Conservation (phyloP, 2,797 vertebrate genomes). For the Xenentodon cancila region DNA sequence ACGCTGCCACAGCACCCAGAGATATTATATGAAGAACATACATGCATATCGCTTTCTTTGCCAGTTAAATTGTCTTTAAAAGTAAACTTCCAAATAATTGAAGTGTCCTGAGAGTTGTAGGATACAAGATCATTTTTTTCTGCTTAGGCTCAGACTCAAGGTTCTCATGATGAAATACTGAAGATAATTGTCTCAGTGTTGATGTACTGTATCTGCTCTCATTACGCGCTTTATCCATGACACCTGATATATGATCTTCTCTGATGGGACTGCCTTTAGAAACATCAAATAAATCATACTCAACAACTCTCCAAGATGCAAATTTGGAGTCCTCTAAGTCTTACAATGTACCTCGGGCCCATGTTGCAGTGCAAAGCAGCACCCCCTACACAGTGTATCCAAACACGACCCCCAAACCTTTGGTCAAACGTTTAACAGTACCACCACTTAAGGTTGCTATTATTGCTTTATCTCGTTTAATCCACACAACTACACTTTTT, state of each 20-base stretch:
- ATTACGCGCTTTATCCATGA: conserved; percentile 46
- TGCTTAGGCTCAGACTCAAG: conserved; percentile 19
- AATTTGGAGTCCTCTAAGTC: conserved; percentile 23
- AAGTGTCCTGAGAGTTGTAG: conserved; percentile 13
- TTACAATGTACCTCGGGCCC: conserved; percentile 4
- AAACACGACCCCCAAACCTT: too few species aligned
- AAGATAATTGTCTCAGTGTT: conserved; percentile 17
- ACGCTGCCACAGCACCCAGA: too few species aligned
- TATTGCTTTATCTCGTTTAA: too few species aligned
- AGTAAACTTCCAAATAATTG: conserved; percentile 9
- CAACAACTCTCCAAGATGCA: conserved; percentile 34
- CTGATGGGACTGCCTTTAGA: conserved; percentile 24
- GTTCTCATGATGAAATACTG: conserved; percentile 30
- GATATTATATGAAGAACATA: too few species aligned
- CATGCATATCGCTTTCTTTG: background rate
- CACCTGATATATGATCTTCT: conserved; percentile 45
- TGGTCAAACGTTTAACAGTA: too few species aligned
- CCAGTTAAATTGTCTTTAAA: background rate
- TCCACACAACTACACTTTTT: background rate
- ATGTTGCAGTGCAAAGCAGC: background rate
- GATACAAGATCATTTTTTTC: conserved; percentile 12
- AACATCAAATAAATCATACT: conserved; percentile 46
- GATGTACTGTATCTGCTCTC: conserved; percentile 12
- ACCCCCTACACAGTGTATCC: too few species aligned
- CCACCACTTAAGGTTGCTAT: too few species aligned